A percentile compares a stretch with the other conserved stretches of the same genome.
phyloP scores from a whole-genome alignment of 2,113 vertebrate species.

The Xenus cinereus region DNA sequence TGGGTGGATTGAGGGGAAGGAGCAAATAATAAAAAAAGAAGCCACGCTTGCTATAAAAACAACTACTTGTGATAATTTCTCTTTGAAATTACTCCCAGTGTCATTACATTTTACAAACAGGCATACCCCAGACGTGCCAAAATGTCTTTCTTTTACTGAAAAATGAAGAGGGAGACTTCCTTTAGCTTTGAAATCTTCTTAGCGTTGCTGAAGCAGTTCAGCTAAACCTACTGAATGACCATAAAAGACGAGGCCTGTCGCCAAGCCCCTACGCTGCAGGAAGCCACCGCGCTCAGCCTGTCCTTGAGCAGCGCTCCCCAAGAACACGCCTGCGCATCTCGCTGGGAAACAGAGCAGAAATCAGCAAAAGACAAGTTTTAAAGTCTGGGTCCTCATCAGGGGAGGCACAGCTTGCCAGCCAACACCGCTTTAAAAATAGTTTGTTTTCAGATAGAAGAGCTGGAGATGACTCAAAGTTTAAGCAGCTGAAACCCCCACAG shows the following conservation, averaged over 20 bases:
- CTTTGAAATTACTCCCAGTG: neutral
- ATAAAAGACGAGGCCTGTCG: neutral
- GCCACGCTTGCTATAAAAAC: neutral
- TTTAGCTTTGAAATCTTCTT: neutral
- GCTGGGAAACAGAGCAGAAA: neutral
- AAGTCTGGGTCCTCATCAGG: neutral
- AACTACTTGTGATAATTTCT: neutral
- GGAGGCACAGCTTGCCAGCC: neutral
- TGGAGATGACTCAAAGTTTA: neutral
- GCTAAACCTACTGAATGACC: neutral
- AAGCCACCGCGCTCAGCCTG: neutral
- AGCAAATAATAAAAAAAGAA: neutral
- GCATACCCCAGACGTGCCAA: neutral
- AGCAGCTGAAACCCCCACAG: neutral
- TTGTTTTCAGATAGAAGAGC: constrained; percentile 11
- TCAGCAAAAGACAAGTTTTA: neutral
- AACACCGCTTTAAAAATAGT: neutral
- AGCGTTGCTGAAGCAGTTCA: neutral
- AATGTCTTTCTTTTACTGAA: neutral
- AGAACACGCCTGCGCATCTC: neutral
- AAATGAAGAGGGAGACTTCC: neutral
- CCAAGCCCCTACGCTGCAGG: fast-evolving
- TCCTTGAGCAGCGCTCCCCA: neutral
- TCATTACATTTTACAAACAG: neutral
- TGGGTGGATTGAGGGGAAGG: too few relatives aligned